Evolutionary conservation across 2,888 invertebrate species (phyloP), one percentile per base, ranked within the genome.

Genomic region (Scaptomyza polygonia): DNA sequence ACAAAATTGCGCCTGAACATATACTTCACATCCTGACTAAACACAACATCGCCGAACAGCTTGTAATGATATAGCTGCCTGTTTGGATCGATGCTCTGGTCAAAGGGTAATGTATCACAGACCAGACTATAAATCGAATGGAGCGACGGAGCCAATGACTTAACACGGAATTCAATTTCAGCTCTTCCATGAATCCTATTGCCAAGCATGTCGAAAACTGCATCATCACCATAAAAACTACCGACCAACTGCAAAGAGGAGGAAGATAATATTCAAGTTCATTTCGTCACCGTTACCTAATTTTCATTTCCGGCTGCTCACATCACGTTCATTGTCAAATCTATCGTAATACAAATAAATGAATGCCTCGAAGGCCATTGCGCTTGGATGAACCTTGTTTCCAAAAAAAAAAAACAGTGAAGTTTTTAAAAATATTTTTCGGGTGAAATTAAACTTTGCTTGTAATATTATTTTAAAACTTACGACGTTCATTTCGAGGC

Each of bases 21-120:
- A 1, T 1, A 1, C 4, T n/a, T 1, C 1, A 0, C 0, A 11
- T 6, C 2, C 2, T 3, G 3, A 0, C 0, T 0, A 5, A 0
- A 9, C 9, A n/a, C 0, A 1, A 48, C 18, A 2, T 0, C 1
- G 9, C 48, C 48, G 4, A n/a, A 5, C 5, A 48, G 5, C n/a
- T 32, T 48, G 6, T n/a, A 48, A 48, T 48, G 32, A 18, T 32
- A 21, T 11, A 48, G 48, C 4, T 48, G 32, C n/a, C n/a, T 3
- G 5, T 4, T 12, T 0, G 48, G 16, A 9, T 39, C 16, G 16
- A 16, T 4, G 18, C n/a, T n/a, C 6, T 12, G 29, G 5, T 18
- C 16, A 2, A 30, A 5, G 2, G n/a, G n/a, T 11, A 32, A 6
- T 1, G 30, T 12, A 1, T 30, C 30, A 21, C 48, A 32, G 48